Evolutionary conservation across 2,113 vertebrate species (phyloP).

Genomic region (Xyrauchen texanus): DNA sequence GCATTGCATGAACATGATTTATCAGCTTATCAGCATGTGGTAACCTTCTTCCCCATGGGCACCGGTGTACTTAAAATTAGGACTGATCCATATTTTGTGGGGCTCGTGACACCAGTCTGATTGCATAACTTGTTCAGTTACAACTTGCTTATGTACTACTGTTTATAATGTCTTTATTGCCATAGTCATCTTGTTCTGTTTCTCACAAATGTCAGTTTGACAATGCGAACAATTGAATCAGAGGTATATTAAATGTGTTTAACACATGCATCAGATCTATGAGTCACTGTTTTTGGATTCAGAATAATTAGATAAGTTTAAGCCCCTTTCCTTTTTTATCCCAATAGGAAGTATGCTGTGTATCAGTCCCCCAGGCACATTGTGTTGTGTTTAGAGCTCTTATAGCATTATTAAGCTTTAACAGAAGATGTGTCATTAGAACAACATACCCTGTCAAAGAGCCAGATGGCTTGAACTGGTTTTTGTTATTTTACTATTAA

Average conservation of each 20-base stretch:
- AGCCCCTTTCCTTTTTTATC: not conserved
- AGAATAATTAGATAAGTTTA: not conserved
- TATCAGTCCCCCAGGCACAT: not conserved
- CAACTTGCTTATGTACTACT: slow-evolving; percentile 12
- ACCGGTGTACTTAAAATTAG: not conserved
- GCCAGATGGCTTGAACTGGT: not conserved
- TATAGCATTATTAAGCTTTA: not conserved
- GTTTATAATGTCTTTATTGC: slow-evolving; percentile 2
- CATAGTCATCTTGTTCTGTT: not conserved
- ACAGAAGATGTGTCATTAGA: not conserved
- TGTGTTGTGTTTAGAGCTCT: not conserved
- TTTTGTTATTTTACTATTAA: not conserved
- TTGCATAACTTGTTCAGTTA: not conserved
- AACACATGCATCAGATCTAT: not conserved
- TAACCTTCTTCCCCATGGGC: not conserved
- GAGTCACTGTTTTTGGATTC: slow-evolving; percentile 18
- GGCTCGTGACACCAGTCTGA: not conserved
- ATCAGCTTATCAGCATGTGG: not conserved
- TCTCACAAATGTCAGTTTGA: slow-evolving; percentile 15
- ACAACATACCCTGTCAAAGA: not conserved
- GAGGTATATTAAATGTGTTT: not conserved
- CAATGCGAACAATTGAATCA: not conserved
- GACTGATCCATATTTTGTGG: not conserved
- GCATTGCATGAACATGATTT: slow-evolving; percentile 1
- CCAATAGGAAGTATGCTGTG: not conserved